Conservation (phyloP, 2,888 invertebrate genomes). For the Drosophila glabriapex region DNA sequence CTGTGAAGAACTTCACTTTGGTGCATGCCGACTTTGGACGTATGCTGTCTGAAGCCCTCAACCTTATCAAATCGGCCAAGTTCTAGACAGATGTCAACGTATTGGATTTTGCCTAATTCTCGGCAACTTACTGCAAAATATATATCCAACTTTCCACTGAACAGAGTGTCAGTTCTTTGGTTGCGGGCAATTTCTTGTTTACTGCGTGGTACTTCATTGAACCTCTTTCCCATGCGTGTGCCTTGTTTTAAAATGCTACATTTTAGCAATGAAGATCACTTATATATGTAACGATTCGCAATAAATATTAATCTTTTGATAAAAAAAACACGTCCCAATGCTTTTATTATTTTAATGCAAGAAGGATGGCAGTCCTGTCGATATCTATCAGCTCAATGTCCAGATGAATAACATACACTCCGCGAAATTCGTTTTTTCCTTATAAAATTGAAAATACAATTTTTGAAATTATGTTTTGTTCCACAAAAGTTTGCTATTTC, state of each 20-base stretch:
- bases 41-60: constrained; percentile 89
- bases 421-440: too few species aligned
- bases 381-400: not conserved
- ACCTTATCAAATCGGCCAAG: constrained; percentile 87
- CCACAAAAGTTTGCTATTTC: too few species aligned
- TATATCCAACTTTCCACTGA: constrained; percentile 40
- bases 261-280: constrained; percentile 30
- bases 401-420: too few species aligned
- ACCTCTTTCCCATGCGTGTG: constrained; percentile 29
- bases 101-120: constrained; percentile 24
- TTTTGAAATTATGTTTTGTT: too few species aligned
- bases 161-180: constrained; percentile 42
- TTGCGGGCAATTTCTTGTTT: constrained; percentile 45
- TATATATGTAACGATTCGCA: constrained; percentile 34
- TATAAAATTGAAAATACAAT: too few species aligned
- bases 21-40: constrained; percentile 93
- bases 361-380: not conserved
- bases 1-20: constrained; percentile 92
- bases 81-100: constrained; percentile 85
- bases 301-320: constrained; percentile 50
- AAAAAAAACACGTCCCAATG: constrained; percentile 3
- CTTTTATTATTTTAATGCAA: not conserved
- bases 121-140: constrained; percentile 31
- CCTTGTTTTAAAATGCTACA: constrained; percentile 46
- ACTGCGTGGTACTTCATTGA: constrained; percentile 35